Evolutionary conservation across 92 coral and sea anemone genomes (phyloP), one percentile per base, ranked within the genome.

Genomic region (Metridium senile): DNA sequence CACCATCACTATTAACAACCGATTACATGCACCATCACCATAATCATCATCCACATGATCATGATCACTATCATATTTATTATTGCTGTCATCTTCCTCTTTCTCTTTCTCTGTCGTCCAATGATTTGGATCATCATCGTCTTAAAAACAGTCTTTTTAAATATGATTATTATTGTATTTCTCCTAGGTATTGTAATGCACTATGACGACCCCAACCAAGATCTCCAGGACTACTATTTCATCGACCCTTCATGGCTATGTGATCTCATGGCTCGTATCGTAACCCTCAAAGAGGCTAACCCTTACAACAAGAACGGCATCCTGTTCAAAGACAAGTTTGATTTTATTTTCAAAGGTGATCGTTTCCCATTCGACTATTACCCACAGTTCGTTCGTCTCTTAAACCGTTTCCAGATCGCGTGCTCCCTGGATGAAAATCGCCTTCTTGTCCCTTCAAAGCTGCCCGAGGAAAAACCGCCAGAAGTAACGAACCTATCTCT

Each of bases 181-280:
- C 4, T 22, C 75, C 18, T 54, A 95, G 99, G 99, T 25, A 84
- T 95, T 70, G 43, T 95, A 26, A 93, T 95, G 91, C 99, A 95
- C 80, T 95, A 93, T 58, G 89, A 89, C 34, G 99, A 95, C 45
- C 99, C 99, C 11, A 95, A 95, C 75, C 96, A 95, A 81, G 99
- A 93, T 27, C 87, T 95, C 23, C 97, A 87, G 68, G 99, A 95
- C 65, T 89, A 89, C 77, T 95, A 82, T 82, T 95, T 95, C 74
- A 90, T 95, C 53, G 99, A 95, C 68, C 99, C 99, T 59, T 81
- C 90, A 53, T 95, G 99, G 99, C 84, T 95, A 53, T 95, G 99
- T 66, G 91, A 93, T 65, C 81, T 95, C 47, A 93, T 95, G 89
- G 98, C 99, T 25, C 92, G 93, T 16, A 82, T 95, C 43, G 93